These are phyloP conservation scores for Gracilinanus agilis DNA, from an alignment of 2,113 vertebrate genomes.

Conservation along the genomic window DNA sequence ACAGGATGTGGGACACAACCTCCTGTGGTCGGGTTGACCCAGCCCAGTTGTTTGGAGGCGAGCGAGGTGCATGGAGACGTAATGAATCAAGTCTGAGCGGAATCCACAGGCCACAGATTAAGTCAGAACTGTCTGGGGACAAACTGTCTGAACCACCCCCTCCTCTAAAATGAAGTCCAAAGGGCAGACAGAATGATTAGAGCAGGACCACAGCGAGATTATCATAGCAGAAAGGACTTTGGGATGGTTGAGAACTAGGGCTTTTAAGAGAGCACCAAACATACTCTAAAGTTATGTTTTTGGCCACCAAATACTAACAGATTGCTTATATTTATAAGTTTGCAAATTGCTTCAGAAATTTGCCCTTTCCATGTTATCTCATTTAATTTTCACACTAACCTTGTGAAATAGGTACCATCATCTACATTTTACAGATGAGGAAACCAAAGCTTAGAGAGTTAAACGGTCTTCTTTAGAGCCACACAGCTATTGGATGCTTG, in stretches of 20 bases:
- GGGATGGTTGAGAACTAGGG: background rate
- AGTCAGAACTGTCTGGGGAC: background rate
- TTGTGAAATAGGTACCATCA: background rate
- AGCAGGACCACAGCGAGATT: background rate
- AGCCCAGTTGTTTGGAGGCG: background rate
- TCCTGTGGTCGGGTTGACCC: background rate
- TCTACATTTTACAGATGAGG: background rate
- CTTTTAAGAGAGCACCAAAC: background rate
- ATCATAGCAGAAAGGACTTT: background rate
- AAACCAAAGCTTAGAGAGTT: slow-evolving; percentile 10
- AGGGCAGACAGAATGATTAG: slow-evolving; percentile 4
- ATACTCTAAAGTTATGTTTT: background rate
- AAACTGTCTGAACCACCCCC: background rate
- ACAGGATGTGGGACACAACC: slow-evolving; percentile 3
- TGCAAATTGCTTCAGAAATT: background rate
- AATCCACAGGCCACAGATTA: slow-evolving; percentile 37
- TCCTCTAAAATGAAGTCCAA: background rate
- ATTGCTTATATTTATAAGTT: background rate
- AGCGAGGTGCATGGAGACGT: background rate
- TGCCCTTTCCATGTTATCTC: background rate
- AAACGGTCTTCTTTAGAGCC: background rate
- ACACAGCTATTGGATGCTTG: background rate
- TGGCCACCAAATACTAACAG: background rate
- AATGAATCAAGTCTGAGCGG: slow-evolving; percentile 25
- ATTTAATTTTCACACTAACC: background rate